These are phyloP conservation scores for Catotricha subobsoleta DNA, from an alignment of 2,888 invertebrate genomes.

Conservation along the genomic window DNA sequence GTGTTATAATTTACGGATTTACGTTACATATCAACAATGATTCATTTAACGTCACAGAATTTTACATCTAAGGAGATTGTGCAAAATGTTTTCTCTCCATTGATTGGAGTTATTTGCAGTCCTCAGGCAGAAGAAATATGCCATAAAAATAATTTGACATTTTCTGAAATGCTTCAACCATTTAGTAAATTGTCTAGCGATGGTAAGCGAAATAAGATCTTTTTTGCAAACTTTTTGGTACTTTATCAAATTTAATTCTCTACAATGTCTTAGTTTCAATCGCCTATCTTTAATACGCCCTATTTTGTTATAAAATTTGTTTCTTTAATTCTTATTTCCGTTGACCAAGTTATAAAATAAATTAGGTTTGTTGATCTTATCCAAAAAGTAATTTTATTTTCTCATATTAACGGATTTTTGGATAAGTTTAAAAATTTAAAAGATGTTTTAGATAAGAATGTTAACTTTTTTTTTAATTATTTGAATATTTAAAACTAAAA, in stretches of 20 bases:
- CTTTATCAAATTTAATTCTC: too few relatives aligned
- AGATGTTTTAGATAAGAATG: background rate
- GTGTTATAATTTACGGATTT: too few relatives aligned
- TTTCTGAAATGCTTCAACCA: conserved; percentile 78
- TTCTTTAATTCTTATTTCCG: too few relatives aligned
- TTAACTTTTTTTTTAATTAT: background rate
- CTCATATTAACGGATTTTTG: conserved; percentile 6
- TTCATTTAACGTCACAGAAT: conserved; percentile 37
- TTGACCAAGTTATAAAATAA: too few relatives aligned
- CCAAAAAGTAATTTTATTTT: background rate
- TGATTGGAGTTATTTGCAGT: conserved; percentile 72
- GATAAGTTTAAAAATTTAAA: background rate
- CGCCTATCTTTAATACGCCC: too few relatives aligned
- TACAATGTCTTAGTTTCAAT: too few relatives aligned
- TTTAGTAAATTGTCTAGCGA: conserved; percentile 62
- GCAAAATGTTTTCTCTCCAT: conserved; percentile 75
- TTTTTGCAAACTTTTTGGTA: too few relatives aligned
- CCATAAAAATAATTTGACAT: conserved; percentile 76
- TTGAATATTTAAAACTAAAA: background rate
- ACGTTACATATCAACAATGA: conserved; percentile 21
- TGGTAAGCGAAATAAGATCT: conserved; percentile 36
- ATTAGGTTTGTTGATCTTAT: too few relatives aligned
- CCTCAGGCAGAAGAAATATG: conserved; percentile 66
- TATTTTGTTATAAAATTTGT: too few relatives aligned
- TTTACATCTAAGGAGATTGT: conserved; percentile 70